Evolutionary conservation across 2,888 invertebrate genomes (phyloP), one percentile per base, ranked within the genome.

Genomic region (Timandra comae): DNA sequence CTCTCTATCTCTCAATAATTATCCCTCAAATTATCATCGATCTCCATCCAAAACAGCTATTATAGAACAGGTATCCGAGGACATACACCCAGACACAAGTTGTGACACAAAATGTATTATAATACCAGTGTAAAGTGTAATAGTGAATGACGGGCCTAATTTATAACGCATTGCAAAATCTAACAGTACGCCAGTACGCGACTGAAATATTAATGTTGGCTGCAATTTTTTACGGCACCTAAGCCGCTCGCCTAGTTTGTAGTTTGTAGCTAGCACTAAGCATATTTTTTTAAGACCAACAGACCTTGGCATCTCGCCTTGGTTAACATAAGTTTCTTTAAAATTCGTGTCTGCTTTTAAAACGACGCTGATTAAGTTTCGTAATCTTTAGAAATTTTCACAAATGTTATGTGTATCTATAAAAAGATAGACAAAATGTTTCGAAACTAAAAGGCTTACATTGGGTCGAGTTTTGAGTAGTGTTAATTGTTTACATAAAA

Each of bases 181-280:
- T 46, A 44, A 41, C 45, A 27, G 44, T n/a, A 30, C 44, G 35
- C 23, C 41, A 25, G 44, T 52, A 68, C 63, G 66, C 52, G 58
- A 28, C 38, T 44, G 39, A 60, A 67, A 65, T 67, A 57, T 55
- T 51, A 53, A 65, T 57, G 54, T 45, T 42, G 43, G 39, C 45
- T 41, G 53, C 49, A 49, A 57, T 59, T 54, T 53, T 55, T 43
- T 54, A 56, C 46, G 46, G 50, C 43, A 43, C 29, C 38, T 33
- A 26, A 25, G 11, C 16, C 22, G 27, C 34, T 31, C 33, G 33
- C 20, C 26, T 23, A 29, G 28, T 26, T 38, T 31, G 29, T 25
- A 16, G 6, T n/a, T n/a, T n/a, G 16, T 16, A 16, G 16, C 3
- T 6, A 16, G 12, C 20, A 19, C 28, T 27, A 24, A n/a, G n/a